Percentiles rank a stretch among this genome's conserved stretches.
These are phyloP conservation scores for Eublepharis macularius DNA, from an alignment of 2,113 vertebrate genomes.

Conservation along the genomic window DNA sequence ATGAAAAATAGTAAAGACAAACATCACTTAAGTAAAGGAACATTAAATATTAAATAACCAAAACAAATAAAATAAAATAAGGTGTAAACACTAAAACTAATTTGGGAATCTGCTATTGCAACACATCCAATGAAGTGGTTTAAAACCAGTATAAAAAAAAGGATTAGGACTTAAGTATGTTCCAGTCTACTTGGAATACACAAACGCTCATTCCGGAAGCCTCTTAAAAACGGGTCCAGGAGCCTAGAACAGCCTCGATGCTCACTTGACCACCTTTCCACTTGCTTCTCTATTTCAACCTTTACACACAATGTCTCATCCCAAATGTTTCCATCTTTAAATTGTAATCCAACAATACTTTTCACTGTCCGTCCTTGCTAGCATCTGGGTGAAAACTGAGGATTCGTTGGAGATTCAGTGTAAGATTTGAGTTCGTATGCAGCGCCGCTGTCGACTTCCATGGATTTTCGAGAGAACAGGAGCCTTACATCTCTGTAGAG, in stretches of 20 bases:
- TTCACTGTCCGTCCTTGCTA: constrained; percentile 69
- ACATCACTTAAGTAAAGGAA: constrained; percentile 96
- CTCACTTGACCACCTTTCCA: constrained; percentile 48
- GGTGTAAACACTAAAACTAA: constrained; percentile 98
- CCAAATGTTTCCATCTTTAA: constrained; percentile 42
- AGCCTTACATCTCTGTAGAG: constrained; percentile 98
- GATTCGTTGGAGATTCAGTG: constrained; percentile 94
- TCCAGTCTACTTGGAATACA: constrained; percentile 91
- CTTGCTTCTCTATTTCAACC: constrained; percentile 53
- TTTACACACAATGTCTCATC: constrained; percentile 55
- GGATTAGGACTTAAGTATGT: constrained; percentile 86
- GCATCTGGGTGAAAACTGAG: constrained; percentile 93
- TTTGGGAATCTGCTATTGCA: constrained; percentile 92
- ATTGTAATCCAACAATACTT: constrained; percentile 62
- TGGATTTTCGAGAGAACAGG: constrained; percentile 98
- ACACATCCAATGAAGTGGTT: constrained; percentile 96
- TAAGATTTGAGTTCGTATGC: constrained; percentile 98
- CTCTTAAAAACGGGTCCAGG: constrained; percentile 77
- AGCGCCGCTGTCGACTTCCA: constrained; percentile 99
- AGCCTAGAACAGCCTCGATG: constrained; percentile 59
- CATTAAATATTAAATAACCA: constrained; percentile 99
- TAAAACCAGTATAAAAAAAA: constrained; percentile 95
- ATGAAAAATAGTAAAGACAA: constrained; percentile 96
- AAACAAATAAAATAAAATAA: constrained; percentile 84
- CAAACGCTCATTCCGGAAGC: constrained; percentile 84